Conservation (phyloP, 2,113 vertebrate genomes). For the Neotragus pygmaeus region DNA sequence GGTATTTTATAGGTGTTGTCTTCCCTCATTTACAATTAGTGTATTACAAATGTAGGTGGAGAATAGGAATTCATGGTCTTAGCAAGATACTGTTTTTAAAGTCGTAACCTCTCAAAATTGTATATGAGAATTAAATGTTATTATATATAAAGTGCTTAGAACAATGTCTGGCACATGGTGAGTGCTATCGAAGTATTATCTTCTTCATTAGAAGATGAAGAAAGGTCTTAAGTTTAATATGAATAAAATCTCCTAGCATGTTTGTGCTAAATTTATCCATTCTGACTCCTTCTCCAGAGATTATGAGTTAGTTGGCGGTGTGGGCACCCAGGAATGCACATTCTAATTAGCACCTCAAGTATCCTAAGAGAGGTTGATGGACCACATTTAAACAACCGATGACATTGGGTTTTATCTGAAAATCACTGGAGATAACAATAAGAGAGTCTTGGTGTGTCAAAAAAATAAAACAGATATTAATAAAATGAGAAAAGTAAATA, state of each 20-base stretch:
- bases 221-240: not conserved
- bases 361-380: not conserved
- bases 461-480: not conserved
- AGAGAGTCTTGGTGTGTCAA: not conserved
- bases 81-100: not conserved
- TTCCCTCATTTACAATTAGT: not conserved
- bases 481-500: not conserved
- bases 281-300: not conserved
- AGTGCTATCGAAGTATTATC: not conserved
- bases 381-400: not conserved
- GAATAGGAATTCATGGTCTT: not conserved
- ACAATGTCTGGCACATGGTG: not conserved
- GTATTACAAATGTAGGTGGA: not conserved
- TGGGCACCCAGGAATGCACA: not conserved
- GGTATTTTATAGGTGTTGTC: not conserved
- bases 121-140: not conserved
- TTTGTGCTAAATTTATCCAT: not conserved
- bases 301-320: not conserved
- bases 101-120: not conserved
- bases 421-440: not conserved
- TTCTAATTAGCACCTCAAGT: slow-evolving; percentile 8
- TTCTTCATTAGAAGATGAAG: not conserved
- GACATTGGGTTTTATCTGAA: not conserved
- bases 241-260: not conserved
- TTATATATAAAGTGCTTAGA: not conserved